These are phyloP conservation scores for Scaptomyza graminum DNA, from an alignment of 1,140 invertebrate species.

Conservation along the genomic window DNA sequence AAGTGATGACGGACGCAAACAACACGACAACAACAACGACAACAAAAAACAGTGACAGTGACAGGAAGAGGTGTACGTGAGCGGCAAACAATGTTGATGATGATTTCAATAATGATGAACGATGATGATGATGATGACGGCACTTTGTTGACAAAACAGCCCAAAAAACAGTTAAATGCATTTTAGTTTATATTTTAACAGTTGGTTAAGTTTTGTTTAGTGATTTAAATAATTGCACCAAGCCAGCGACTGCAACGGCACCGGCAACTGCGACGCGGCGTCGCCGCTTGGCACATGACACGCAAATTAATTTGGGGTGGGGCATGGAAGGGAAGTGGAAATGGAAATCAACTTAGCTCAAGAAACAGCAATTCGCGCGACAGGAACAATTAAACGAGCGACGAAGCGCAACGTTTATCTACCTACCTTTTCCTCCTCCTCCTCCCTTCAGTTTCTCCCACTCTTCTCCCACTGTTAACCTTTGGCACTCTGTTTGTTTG, in stretches of 20 bases:
- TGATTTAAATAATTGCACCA: slow-evolving; percentile 77
- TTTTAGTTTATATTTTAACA: slow-evolving; percentile 82
- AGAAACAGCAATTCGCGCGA: slow-evolving; percentile 74
- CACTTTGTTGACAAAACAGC: slow-evolving; percentile 79
- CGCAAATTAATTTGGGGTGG: slow-evolving; percentile 29
- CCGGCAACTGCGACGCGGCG: slow-evolving; percentile 17
- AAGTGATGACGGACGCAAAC: slow-evolving; percentile 72
- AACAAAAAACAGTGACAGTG: slow-evolving; percentile 24
- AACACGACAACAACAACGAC: slow-evolving; percentile 48
- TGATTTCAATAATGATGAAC: slow-evolving; percentile 21
- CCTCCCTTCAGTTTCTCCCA: no score
- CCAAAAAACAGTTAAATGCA: slow-evolving; percentile 78
- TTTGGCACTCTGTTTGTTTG: not conserved
- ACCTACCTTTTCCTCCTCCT: not conserved
- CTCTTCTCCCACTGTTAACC: slow-evolving; percentile 17
- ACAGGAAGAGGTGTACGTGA: slow-evolving; percentile 14
- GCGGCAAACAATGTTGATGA: slow-evolving; percentile 23
- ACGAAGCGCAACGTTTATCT: slow-evolving; percentile 60
- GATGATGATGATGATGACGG: slow-evolving; percentile 71
- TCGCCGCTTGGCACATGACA: slow-evolving; percentile 33
- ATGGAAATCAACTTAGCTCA: not conserved
- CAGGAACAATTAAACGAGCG: slow-evolving; percentile 78
- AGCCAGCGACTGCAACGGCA: slow-evolving; percentile 29
- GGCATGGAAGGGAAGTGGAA: slow-evolving; percentile 1
- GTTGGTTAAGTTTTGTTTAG: slow-evolving; percentile 81